These are phyloP conservation scores for Coelinius sp. DNA, from an alignment of 2,888 invertebrate species.

Conservation along the genomic window DNA sequence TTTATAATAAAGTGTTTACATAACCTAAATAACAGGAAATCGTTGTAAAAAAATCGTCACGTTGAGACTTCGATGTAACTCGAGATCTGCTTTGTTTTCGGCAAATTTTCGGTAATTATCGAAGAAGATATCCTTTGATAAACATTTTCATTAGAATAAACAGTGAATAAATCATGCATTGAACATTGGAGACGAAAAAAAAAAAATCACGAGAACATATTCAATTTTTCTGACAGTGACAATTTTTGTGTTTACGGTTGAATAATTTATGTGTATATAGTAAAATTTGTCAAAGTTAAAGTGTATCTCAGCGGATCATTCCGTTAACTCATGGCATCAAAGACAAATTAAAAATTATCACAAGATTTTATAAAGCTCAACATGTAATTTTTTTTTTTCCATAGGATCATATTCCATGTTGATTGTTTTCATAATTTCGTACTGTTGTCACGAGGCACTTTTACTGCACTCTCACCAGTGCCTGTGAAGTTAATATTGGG, in stretches of 20 bases:
- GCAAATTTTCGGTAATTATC: neutral
- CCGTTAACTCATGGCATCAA: no score
- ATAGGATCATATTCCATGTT: no score
- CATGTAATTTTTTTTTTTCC: no score
- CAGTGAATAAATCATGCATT: neutral
- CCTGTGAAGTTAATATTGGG: no score
- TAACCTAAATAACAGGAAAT: neutral
- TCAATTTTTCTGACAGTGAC: no score
- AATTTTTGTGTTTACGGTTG: no score
- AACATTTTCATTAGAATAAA: neutral
- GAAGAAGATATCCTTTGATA: neutral
- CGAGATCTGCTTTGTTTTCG: neutral
- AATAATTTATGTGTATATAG: neutral
- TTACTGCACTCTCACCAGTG: no score
- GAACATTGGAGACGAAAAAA: neutral
- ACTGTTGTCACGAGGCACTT: no score
- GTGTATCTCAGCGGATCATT: neutral
- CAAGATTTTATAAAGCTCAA: no score
- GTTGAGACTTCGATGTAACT: neutral
- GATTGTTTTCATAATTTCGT: neutral
- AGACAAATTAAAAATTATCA: no score
- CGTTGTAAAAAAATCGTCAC: neutral
- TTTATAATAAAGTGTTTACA: neutral
- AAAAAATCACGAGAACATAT: neutral
- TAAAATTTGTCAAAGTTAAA: no score